Evolutionary conservation across 1,140 invertebrate genomes (phyloP), one percentile per base, ranked within the genome.

Genomic region (Cotesia typhae): DNA sequence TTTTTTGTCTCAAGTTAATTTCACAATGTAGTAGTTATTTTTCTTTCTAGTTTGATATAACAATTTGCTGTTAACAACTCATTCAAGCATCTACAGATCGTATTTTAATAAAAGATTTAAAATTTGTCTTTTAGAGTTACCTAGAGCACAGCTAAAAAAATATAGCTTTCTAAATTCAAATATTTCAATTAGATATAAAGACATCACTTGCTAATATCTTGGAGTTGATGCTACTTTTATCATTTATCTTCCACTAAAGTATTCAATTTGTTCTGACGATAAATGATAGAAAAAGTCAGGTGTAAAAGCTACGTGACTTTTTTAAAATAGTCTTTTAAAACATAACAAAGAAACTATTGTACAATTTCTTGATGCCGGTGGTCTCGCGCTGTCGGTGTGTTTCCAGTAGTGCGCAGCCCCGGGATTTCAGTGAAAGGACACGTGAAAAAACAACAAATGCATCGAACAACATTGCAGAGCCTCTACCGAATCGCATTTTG

Each of bases 271-370:
- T 64, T 57, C 37, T 41, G 55, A 36, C 61, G 53, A 59, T 51
- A 68, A 53, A 67, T 35, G 36, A 35, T 51, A 28, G 41, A 70
- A 28, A 59, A 59, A 59, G 17, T 59, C 57, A 59, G 28, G 20
- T 59, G 57, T 20, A 12, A 14, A 17, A 59, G 17, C 4, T 59
- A 59, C 20, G 20, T 28, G 57, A 20, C 20, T 14, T 47, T 60
- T 37, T 61, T 66, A 52, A 64, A 74, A 57, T 53, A 77, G 28
- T 81, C 88, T 86, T 92, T 28, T 94, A 94, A 87, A 94, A 94
- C 86, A 94, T 91, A 67, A 94, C 93, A 83, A 94, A 94, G 87
- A 94, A 94, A 66, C 92, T 94, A 85, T 94, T 94, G 85, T 94
- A 94, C 82, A 94, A 86, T 87, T 94, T 94, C 86, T 94, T 94